Conservation (phyloP, 2,888 invertebrate species). For the Thelaira solivaga region DNA sequence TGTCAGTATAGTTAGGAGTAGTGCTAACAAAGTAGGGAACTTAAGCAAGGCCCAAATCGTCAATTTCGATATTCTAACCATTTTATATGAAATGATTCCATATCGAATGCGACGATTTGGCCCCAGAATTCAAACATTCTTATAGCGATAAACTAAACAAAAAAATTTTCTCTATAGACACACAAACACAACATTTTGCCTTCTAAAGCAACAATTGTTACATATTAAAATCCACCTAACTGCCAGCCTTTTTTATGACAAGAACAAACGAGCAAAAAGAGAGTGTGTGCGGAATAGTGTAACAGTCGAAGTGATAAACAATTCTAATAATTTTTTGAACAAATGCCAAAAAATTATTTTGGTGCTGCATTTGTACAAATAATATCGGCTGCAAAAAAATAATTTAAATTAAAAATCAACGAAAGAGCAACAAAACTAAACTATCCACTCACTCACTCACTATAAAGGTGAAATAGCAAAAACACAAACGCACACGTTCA, state of each 20-base stretch:
- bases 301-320: conserved; percentile 16
- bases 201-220: conserved; percentile 6
- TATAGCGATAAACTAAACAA: too few relatives aligned
- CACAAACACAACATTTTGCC: neutral
- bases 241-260: neutral
- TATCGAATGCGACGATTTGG: too few relatives aligned
- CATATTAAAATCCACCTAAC: neutral
- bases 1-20: too few relatives aligned
- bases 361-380: conserved; percentile 9
- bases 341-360: conserved; percentile 20
- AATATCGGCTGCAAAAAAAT: conserved; percentile 28
- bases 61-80: too few relatives aligned
- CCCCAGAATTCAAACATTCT: too few relatives aligned
- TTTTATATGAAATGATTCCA: too few relatives aligned
- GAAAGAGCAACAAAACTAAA: neutral
- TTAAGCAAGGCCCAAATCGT: too few relatives aligned
- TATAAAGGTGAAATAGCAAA: conserved; percentile 1
- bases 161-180: too few relatives aligned
- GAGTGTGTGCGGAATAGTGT: neutral
- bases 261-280: neutral
- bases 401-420: conserved; percentile 14
- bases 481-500: neutral
- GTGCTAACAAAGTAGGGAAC: too few relatives aligned
- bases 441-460: neutral
- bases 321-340: conserved; percentile 19